phyloP scores from a whole-genome alignment of 2,113 vertebrate species.

The Eptatretus burgeri region DNA sequence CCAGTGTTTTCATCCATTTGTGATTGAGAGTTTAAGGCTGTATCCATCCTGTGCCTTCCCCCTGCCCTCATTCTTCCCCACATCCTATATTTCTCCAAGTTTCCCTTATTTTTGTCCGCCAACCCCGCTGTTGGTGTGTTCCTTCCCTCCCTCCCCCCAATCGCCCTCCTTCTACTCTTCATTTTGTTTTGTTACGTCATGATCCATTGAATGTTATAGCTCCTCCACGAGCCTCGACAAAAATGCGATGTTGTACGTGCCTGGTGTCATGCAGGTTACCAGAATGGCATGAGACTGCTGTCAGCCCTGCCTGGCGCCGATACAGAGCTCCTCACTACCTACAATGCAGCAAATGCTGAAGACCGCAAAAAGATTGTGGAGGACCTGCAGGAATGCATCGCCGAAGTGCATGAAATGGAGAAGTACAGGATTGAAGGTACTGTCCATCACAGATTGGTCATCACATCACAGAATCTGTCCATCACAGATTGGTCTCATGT shows the following conservation, averaged over 20 bases:
- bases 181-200: background rate
- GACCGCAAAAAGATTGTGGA: constrained; percentile 92
- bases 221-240: no score
- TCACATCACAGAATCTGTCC: no score
- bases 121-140: no score
- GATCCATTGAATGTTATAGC: no score
- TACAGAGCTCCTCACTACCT: constrained; percentile 80
- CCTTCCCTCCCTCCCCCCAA: no score
- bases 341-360: constrained; percentile 66
- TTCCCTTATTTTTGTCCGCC: no score
- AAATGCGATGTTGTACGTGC: constrained; percentile 1
- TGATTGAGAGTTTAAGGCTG: background rate
- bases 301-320: constrained; percentile 69
- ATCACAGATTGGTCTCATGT: no score
- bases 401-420: constrained; percentile 92
- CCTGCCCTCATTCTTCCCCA: no score
- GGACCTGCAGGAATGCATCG: constrained; percentile 75
- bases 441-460: no score
- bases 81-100: no score
- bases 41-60: no score
- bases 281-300: constrained; percentile 77
- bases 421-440: constrained; percentile 88
- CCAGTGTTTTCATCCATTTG: background rate
- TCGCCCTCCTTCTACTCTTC: background rate
- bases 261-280: constrained; percentile 36